phyloP scores from a whole-genome alignment of 2,888 invertebrate species.

The Melinaea menophilus region DNA sequence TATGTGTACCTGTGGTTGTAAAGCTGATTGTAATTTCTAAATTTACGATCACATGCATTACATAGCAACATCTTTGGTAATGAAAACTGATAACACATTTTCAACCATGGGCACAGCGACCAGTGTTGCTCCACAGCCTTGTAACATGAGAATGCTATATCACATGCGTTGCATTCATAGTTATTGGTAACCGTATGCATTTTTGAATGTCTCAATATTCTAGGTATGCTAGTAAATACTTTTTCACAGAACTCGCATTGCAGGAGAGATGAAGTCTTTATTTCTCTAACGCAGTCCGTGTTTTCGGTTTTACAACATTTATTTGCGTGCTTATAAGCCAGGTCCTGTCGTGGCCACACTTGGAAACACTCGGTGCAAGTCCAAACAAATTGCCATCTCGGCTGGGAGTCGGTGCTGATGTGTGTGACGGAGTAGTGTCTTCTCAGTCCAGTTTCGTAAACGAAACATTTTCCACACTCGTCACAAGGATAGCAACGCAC shows the following conservation, averaged over 20 bases:
- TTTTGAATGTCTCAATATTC: conserved; percentile 62
- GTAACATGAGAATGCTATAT: conserved; percentile 56
- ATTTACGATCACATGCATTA: conserved; percentile 70
- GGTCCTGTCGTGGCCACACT: conserved; percentile 66
- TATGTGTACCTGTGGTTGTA: conserved; percentile 66
- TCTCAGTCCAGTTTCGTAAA: conserved; percentile 67
- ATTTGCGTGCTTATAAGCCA: conserved; percentile 57
- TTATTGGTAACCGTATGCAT: conserved; percentile 81
- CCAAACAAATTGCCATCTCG: conserved; percentile 71
- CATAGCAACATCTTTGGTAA: conserved; percentile 67
- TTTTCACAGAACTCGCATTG: conserved; percentile 72
- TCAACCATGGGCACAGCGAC: conserved; percentile 62
- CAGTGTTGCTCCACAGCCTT: conserved; percentile 67
- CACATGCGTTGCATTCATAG: conserved; percentile 80
- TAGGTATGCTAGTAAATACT: conserved; percentile 68
- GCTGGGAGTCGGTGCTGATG: conserved; percentile 50
- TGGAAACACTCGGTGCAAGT: conserved; percentile 71
- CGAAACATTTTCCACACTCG: conserved; percentile 69
- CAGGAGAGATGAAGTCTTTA: conserved; percentile 65
- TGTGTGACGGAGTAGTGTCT: conserved; percentile 64
- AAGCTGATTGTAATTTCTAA: conserved; percentile 68
- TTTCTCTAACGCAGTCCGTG: conserved; percentile 55
- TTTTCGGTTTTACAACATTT: conserved; percentile 56
- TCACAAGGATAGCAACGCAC: conserved; percentile 60
- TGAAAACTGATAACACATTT: conserved; percentile 59